A percentile compares a stretch with the other conserved stretches of the same genome.
These are phyloP conservation scores for Formica aserva DNA, from an alignment of 2,888 invertebrate genomes.

Conservation along the genomic window DNA sequence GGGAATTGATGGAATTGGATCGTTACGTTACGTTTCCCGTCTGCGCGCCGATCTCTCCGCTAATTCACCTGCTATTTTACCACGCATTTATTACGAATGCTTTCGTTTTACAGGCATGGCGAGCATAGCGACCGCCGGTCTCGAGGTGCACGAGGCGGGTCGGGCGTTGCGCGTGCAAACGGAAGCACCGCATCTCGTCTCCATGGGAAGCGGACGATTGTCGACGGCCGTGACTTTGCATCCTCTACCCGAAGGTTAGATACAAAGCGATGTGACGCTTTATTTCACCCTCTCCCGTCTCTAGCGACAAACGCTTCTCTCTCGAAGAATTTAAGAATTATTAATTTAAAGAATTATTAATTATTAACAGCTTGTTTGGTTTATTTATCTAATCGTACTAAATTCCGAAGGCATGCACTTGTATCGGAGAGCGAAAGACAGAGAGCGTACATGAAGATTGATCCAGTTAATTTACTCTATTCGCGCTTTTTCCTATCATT, in stretches of 20 bases:
- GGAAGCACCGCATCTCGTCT: slow-evolving; percentile 96
- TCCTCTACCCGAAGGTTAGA: slow-evolving; percentile 94
- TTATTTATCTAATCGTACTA: neutral
- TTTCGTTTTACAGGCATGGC: slow-evolving; percentile 79
- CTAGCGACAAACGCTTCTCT: neutral
- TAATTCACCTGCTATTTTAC: slow-evolving; percentile 20
- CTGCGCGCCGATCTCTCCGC: neutral
- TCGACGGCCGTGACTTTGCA: slow-evolving; percentile 97
- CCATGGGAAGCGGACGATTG: slow-evolving; percentile 95
- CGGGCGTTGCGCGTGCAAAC: slow-evolving; percentile 90
- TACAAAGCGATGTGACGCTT: neutral
- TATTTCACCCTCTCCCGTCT: neutral
- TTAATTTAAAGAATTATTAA: neutral
- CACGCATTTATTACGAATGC: slow-evolving; percentile 39
- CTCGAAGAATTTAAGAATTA: neutral
- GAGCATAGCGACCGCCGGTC: slow-evolving; percentile 83
- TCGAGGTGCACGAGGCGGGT: slow-evolving; percentile 86
- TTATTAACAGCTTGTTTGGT: neutral
- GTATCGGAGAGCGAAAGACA: neutral
- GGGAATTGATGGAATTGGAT: slow-evolving; percentile 18
- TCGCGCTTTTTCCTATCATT: neutral
- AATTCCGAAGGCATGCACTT: neutral
- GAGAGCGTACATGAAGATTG: neutral
- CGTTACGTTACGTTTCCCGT: slow-evolving; percentile 23
- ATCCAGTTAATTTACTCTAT: neutral